Evolutionary conservation across 2,797 vertebrate species (phyloP).

Genomic region (Chaenodraco wilsoni): DNA sequence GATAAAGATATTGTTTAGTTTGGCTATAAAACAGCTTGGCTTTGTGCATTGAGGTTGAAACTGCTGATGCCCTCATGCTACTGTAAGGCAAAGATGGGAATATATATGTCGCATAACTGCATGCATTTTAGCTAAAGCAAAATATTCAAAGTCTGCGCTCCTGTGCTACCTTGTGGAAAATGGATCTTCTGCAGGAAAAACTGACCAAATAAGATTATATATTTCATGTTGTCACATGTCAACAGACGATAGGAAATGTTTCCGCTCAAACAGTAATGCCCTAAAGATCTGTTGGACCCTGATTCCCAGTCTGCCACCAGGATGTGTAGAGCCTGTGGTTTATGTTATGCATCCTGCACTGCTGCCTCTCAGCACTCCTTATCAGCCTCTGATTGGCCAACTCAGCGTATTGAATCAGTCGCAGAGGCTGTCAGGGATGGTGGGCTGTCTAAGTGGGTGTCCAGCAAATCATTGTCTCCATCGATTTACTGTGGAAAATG

Average conservation of each 20-base stretch:
- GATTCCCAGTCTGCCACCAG: not conserved
- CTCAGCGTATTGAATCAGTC: not conserved
- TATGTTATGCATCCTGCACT: not conserved
- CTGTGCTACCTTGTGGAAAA: not conserved
- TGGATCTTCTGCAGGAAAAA: not conserved
- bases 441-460: not conserved
- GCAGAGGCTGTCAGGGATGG: not conserved
- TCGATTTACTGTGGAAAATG: not conserved
- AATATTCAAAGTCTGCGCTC: not conserved
- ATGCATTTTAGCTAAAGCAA: not conserved
- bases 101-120: not conserved
- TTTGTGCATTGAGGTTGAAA: not conserved
- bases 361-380: not conserved
- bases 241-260: not conserved
- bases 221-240: not conserved
- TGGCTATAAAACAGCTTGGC: not conserved
- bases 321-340: not conserved
- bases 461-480: not conserved
- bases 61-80: not conserved
- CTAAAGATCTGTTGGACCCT: not conserved
- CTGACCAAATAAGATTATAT: too few relatives aligned
- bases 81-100: not conserved
- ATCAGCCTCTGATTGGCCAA: conserved; percentile 13
- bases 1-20: not conserved
- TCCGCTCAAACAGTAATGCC: not conserved